A percentile compares a stretch with the other conserved stretches of the same genome.
Conservation (phyloP, 2,797 vertebrate species). For the Onychomys torridus region DNA sequence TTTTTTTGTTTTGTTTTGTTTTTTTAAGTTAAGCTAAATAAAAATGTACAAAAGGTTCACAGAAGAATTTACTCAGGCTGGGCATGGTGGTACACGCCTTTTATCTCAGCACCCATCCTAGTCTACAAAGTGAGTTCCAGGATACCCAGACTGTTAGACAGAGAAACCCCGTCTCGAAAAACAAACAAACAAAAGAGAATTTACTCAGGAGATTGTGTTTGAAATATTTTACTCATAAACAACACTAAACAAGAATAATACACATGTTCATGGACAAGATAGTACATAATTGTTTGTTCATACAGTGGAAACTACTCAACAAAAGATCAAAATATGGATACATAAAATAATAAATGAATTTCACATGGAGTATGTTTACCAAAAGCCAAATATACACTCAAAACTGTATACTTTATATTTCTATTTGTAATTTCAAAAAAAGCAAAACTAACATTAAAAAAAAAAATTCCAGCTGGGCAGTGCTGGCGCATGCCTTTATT, state of each 20-base stretch:
- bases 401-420: background rate
- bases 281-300: background rate
- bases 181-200: too few species aligned
- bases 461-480: background rate
- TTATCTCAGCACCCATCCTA: too few species aligned
- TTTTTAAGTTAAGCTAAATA: background rate
- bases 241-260: background rate
- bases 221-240: background rate
- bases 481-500: background rate
- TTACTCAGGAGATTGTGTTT: background rate
- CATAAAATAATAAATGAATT: background rate
- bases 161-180: too few species aligned
- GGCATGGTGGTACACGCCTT: too few species aligned
- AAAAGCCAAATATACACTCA: background rate
- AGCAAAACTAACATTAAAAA: background rate
- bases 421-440: background rate
- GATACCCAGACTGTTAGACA: too few species aligned
- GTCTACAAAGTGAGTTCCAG: too few species aligned
- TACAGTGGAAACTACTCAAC: background rate
- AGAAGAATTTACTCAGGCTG: background rate
- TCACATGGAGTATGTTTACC: background rate
- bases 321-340: background rate
- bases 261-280: background rate
- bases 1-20: background rate
- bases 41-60: background rate